Evolutionary conservation across 2,888 invertebrate genomes (phyloP).

Genomic region (Andrena minutula): DNA sequence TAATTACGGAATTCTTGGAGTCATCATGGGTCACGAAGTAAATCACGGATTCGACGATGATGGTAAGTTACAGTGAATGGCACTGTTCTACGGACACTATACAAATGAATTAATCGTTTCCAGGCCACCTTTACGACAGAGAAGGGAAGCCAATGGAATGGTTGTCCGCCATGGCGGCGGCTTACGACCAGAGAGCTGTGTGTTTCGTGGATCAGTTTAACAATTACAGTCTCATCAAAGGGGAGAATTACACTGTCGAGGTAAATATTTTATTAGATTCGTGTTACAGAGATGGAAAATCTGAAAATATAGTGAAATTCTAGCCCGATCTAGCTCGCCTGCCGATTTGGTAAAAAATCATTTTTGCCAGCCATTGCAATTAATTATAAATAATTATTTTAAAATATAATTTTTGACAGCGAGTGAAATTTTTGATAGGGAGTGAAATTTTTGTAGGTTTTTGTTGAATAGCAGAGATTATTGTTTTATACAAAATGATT

Average conservation of each 20-base stretch:
- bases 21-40: constrained; percentile 63
- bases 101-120: constrained; percentile 12
- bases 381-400: too few relatives aligned
- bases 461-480: too few relatives aligned
- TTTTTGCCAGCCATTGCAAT: too few relatives aligned
- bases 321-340: too few relatives aligned
- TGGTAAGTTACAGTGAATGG: constrained; percentile 31
- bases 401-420: too few relatives aligned
- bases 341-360: too few relatives aligned
- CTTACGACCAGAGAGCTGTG: constrained; percentile 52
- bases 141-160: constrained; percentile 53
- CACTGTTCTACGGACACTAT: background rate
- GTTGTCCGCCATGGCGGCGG: constrained; percentile 54
- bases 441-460: too few relatives aligned
- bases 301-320: background rate
- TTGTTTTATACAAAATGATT: too few relatives aligned
- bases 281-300: background rate
- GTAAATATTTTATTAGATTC: constrained; percentile 11
- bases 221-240: constrained; percentile 40
- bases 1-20: constrained; percentile 64
- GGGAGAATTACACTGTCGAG: constrained; percentile 38
- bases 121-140: constrained; percentile 53
- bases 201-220: constrained; percentile 69
- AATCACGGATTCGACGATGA: constrained; percentile 65
- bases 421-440: too few relatives aligned